Evolutionary conservation across 2,113 vertebrate genomes (phyloP).

Genomic region (Leptocoma aspasia): DNA sequence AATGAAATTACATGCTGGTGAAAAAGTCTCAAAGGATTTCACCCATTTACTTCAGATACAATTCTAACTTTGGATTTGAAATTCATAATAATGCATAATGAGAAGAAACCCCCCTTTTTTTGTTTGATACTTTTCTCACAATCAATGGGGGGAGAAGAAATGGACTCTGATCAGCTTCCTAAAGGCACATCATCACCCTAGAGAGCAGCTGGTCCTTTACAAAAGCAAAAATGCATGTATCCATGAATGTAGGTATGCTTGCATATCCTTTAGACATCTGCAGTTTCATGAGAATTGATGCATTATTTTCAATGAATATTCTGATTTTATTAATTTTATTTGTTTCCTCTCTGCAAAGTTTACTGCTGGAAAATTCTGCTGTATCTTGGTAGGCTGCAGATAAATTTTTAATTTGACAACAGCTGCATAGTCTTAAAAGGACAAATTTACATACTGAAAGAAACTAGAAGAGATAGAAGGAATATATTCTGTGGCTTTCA

Average conservation of each 20-base stretch:
- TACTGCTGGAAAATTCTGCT: background rate
- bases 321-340: constrained; percentile 45
- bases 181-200: background rate
- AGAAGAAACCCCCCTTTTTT: background rate
- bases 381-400: constrained; percentile 5
- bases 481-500: background rate
- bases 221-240: background rate
- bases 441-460: constrained; percentile 18
- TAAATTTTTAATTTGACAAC: constrained; percentile 46
- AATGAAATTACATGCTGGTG: constrained; percentile 13
- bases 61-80: background rate
- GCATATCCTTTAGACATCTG: background rate
- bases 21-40: background rate
- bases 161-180: background rate
- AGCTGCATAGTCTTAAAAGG: constrained; percentile 24
- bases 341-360: constrained; percentile 1
- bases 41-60: constrained; percentile 9
- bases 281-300: background rate
- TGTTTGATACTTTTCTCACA: background rate
- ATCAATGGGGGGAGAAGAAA: background rate
- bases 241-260: background rate
- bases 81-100: background rate
- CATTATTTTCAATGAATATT: constrained; percentile 26
- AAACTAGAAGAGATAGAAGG: background rate
- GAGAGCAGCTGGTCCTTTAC: background rate